These are phyloP conservation scores for Percopsis transmontana DNA, from an alignment of 2,113 vertebrate species.

Conservation along the genomic window DNA sequence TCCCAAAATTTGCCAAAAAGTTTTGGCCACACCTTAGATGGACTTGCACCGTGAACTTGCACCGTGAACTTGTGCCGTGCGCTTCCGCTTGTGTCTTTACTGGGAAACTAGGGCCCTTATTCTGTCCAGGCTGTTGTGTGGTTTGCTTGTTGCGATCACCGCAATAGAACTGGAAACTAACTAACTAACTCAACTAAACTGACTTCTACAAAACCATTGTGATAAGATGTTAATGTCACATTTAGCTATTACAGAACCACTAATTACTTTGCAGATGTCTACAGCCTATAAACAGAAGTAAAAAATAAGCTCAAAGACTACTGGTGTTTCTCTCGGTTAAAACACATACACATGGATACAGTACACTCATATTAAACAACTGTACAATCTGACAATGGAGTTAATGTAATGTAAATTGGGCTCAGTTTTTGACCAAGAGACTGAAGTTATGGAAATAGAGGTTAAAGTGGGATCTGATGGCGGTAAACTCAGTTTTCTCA, in stretches of 20 bases:
- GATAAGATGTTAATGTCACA: too few relatives aligned
- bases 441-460: background rate
- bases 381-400: background rate
- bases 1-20: too few relatives aligned
- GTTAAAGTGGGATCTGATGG: background rate
- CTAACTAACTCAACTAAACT: too few relatives aligned
- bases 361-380: conserved; percentile 26
- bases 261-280: background rate
- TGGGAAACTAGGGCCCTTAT: too few relatives aligned
- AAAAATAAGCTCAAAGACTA: background rate
- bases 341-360: conserved; percentile 22
- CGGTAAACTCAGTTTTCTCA: background rate
- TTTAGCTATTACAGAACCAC: conserved; percentile 6
- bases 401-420: conserved; percentile 11
- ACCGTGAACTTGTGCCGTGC: too few relatives aligned
- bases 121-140: too few relatives aligned
- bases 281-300: background rate
- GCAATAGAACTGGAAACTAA: too few relatives aligned
- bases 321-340: conserved; percentile 10
- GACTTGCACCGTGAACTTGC: too few relatives aligned
- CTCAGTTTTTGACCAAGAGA: conserved; percentile 10
- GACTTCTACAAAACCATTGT: background rate
- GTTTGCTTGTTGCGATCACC: too few relatives aligned
- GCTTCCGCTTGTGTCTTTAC: too few relatives aligned
- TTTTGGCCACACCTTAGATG: too few relatives aligned